Conservation (phyloP, 2,113 vertebrate species). For the Brachyhypopomus occidentalis region DNA sequence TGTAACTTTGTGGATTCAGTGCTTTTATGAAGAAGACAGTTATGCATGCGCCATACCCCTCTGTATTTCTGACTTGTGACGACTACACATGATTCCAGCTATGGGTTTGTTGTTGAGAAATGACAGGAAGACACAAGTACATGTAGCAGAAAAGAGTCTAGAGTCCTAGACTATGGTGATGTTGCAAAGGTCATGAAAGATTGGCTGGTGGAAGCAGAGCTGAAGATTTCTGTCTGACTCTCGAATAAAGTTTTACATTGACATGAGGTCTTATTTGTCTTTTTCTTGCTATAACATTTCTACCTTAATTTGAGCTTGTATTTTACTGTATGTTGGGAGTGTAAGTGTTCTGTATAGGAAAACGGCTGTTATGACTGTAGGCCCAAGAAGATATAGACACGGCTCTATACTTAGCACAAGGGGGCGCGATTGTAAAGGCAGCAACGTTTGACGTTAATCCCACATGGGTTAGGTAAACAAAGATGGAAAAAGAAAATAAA, state of each 20-base stretch:
- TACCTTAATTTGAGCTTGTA: no score
- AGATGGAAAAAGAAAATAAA: no score
- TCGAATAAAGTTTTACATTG: slow-evolving; percentile 83
- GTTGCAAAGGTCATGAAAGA: background rate
- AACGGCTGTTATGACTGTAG: no score
- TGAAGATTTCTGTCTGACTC: slow-evolving; percentile 74
- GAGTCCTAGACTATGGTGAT: background rate
- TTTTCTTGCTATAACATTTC: no score
- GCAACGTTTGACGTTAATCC: no score
- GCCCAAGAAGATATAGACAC: no score
- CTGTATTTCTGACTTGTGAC: slow-evolving; percentile 33
- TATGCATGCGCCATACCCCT: slow-evolving; percentile 44
- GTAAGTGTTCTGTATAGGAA: no score
- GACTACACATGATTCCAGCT: slow-evolving; percentile 64
- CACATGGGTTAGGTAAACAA: no score
- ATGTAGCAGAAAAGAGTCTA: background rate
- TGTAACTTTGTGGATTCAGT: slow-evolving; percentile 21
- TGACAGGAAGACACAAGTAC: background rate
- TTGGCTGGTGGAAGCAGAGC: background rate
- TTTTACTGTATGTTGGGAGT: no score
- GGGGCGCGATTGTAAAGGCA: no score
- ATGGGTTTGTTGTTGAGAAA: slow-evolving; percentile 61
- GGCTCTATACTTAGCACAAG: no score
- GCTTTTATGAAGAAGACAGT: slow-evolving; percentile 36
- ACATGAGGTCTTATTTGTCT: slow-evolving; percentile 38